Evolutionary conservation across 1,140 invertebrate genomes (phyloP).

Genomic region (Phymastichus coffea): DNA sequence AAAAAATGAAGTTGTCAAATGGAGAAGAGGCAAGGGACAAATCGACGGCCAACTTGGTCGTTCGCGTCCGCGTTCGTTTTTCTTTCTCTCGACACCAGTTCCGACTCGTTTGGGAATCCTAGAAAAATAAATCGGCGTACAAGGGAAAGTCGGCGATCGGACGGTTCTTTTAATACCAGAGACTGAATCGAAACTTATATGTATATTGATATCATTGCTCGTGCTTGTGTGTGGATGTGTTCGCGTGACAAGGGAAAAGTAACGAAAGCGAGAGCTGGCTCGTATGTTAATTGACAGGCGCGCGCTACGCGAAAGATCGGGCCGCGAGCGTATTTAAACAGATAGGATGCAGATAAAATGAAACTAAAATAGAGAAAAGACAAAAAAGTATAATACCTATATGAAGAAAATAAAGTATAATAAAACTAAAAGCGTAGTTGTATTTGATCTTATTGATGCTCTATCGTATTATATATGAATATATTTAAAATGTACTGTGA

Average conservation of each 20-base stretch:
- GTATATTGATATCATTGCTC: slow-evolving; percentile 14
- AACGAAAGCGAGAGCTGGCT: background rate
- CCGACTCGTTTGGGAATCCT: background rate
- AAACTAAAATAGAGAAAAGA: background rate
- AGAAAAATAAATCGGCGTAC: slow-evolving; percentile 10
- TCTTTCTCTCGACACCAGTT: slow-evolving; percentile 19
- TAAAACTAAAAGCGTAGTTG: slow-evolving; percentile 21
- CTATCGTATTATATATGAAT: slow-evolving; percentile 17
- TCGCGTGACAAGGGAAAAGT: slow-evolving; percentile 6
- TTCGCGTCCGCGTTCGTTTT: too few species aligned
- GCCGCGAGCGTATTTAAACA: background rate
- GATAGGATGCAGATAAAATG: slow-evolving; percentile 1
- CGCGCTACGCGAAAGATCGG: background rate
- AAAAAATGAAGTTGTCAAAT: too few species aligned
- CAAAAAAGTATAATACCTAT: slow-evolving; percentile 8
- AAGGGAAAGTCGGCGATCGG: slow-evolving; percentile 16
- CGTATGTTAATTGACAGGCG: background rate
- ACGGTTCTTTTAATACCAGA: slow-evolving; percentile 28
- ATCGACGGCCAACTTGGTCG: background rate
- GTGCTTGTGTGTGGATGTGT: slow-evolving; percentile 27
- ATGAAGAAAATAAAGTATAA: slow-evolving; percentile 7
- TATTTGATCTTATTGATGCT: slow-evolving; percentile 28
- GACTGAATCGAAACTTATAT: slow-evolving; percentile 22
- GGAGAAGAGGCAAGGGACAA: background rate
- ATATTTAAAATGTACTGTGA: too few species aligned